phyloP scores from a whole-genome alignment of 2,113 vertebrate genomes.

The Egretta garzetta region DNA sequence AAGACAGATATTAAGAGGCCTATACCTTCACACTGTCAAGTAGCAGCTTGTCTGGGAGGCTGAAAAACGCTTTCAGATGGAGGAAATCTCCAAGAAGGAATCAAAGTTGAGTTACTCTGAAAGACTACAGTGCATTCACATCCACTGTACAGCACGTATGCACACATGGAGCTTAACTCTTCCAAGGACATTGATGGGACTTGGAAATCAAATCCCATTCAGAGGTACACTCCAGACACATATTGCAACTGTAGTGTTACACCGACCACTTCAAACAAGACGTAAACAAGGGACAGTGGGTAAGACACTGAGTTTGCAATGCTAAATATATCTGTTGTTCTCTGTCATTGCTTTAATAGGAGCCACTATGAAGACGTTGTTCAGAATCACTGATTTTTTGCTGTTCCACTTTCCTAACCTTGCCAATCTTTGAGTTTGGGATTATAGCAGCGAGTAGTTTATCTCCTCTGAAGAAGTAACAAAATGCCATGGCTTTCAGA shows the following conservation, averaged over 20 bases:
- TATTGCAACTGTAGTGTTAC: background rate
- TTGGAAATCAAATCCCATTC: background rate
- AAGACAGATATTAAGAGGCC: background rate
- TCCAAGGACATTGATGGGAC: background rate
- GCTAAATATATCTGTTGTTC: slow-evolving; percentile 2
- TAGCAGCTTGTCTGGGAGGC: background rate
- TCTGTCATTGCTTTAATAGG: background rate
- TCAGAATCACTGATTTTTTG: background rate
- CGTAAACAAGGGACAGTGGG: background rate
- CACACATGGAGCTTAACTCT: background rate
- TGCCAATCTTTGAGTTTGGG: slow-evolving; percentile 18
- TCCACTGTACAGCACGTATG: background rate
- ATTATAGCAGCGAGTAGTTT: slow-evolving; percentile 3
- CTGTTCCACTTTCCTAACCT: slow-evolving; percentile 7
- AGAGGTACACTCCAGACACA: background rate
- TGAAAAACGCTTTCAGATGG: background rate
- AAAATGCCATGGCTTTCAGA: background rate
- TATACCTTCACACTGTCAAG: background rate
- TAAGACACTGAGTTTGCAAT: background rate
- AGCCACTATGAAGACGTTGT: background rate
- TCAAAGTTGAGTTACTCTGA: background rate
- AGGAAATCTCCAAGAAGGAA: background rate
- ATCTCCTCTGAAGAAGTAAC: slow-evolving; percentile 24
- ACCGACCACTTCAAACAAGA: background rate
- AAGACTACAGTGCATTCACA: background rate